Base-by-base conservation (phyloP, 2,113 vertebrate species). In the Eupsittula cactorum region DNA sequence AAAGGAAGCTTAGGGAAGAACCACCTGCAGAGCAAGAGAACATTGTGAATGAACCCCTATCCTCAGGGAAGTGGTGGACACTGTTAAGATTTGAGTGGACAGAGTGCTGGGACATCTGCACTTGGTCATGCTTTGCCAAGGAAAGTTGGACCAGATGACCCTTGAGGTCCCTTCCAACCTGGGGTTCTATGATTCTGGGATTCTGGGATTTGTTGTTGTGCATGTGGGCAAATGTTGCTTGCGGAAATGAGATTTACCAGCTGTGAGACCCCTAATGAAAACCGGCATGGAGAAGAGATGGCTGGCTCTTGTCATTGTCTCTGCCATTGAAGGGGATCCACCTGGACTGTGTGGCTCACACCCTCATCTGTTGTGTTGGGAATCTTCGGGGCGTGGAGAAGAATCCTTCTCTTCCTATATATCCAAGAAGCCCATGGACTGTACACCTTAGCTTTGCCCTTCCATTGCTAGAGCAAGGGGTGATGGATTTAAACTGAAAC, bases 341-440 rank as follows among this genome's bases (percentile, higher is more conserved):
- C 52, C 46, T 55, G 78, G 25, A 11, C 41, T 1, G 0, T 5
- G 25, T 1, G 2, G 44, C 53, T 19, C 7, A 4, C 3, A 20
- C 37, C 42, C 20, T 55, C 24, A 10, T 28, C 8, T 1, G 4
- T 37, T 35, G 17, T 42, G 25, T 35, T 64, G 25, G 78, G 39
- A 68, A 60, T 13, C 65, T 62, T 14, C 7, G 6, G 3, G 9
- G 9, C 0, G 0, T 4, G 7, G 17, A 41, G 20, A 5, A 15
- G 37, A 8, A 63, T 33, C 15, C 7, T 1, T 33, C n/a, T 76
- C 11, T 29, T 57, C 31, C 16, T 15, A 0, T 18, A 6, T 10
- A 24, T 14, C 27, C 18, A 31, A 47, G 37, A 19, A 41, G 37
- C 21, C 21, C 21, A 27, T 15, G 18, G 2, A 13, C 14, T 35